Percentiles rank a stretch among this genome's conserved stretches.
Conservation (phyloP, 2,797 vertebrate species). For the Enteromius thamalakanensis region DNA sequence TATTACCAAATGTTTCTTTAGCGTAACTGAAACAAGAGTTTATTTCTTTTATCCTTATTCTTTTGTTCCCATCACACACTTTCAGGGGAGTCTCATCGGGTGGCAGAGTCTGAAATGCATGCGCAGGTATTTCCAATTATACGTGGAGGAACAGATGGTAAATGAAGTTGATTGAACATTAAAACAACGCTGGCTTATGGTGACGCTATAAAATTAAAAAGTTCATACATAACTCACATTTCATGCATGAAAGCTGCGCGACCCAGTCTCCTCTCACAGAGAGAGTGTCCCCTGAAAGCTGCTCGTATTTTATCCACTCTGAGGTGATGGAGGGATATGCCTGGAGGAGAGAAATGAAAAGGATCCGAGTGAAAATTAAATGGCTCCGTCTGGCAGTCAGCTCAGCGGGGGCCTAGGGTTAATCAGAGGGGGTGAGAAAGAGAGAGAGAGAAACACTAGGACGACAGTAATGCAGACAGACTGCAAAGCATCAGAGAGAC, state of each 20-base stretch:
- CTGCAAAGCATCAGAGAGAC: slow-evolving; percentile 46
- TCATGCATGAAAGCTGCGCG: neutral
- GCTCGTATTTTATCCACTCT: slow-evolving; percentile 58
- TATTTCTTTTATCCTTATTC: neutral
- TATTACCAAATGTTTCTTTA: slow-evolving; percentile 10
- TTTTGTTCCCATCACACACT: neutral
- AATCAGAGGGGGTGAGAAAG: slow-evolving; percentile 59
- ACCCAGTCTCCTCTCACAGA: neutral
- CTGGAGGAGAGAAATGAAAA: slow-evolving; percentile 61
- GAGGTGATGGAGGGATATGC: slow-evolving; percentile 58
- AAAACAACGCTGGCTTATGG: slow-evolving; percentile 15
- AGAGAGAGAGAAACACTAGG: slow-evolving; percentile 38
- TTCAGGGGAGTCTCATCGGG: neutral
- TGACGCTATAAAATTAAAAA: neutral
- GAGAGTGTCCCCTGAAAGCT: slow-evolving; percentile 47
- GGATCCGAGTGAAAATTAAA: slow-evolving; percentile 66
- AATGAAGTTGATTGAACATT: slow-evolving; percentile 28
- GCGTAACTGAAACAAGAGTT: neutral
- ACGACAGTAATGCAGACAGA: slow-evolving; percentile 38
- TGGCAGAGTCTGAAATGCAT: neutral
- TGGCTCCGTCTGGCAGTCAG: slow-evolving; percentile 59
- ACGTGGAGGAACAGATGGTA: slow-evolving; percentile 4
- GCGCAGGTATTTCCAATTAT: slow-evolving; percentile 4
- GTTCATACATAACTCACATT: slow-evolving; percentile 25
- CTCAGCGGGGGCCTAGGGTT: slow-evolving; percentile 62